Percentiles rank a stretch among this genome's conserved stretches.
Conservation (phyloP, 2,797 vertebrate genomes). For the Mormyrus hasselquistii region DNA sequence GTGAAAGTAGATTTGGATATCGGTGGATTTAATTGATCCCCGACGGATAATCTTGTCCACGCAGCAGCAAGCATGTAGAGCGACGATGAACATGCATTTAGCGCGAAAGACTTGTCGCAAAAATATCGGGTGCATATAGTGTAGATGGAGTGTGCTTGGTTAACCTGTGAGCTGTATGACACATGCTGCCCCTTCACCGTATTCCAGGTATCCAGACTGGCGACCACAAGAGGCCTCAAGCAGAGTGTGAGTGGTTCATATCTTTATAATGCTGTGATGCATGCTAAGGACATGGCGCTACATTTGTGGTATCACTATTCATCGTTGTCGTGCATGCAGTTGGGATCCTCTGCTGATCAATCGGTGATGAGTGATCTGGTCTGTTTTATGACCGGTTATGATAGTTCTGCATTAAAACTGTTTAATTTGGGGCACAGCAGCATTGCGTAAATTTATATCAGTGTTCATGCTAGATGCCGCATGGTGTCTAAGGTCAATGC, state of each 20-base stretch:
- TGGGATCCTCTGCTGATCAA: background rate
- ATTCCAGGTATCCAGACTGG: conserved; percentile 68
- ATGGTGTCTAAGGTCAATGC: background rate
- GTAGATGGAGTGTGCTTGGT: background rate
- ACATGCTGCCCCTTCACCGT: background rate
- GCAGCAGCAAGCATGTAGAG: background rate
- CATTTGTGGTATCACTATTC: background rate
- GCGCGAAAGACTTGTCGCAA: background rate
- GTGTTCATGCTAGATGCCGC: background rate
- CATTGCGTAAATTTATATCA: background rate
- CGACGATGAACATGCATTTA: background rate
- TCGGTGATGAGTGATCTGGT: background rate
- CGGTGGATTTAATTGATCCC: background rate
- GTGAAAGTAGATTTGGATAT: background rate
- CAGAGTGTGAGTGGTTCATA: conserved; percentile 46
- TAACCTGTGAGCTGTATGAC: background rate
- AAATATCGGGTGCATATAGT: background rate
- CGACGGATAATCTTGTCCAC: background rate
- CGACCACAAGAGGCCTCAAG: conserved; percentile 53
- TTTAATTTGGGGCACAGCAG: background rate
- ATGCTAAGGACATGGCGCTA: background rate
- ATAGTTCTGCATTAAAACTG: background rate
- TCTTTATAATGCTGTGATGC: background rate
- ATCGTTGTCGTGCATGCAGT: background rate
- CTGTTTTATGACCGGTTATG: background rate